Percentiles rank a stretch among this genome's conserved stretches.
phyloP scores from a whole-genome alignment of 1,140 invertebrate genomes.

The Lasaia peninsularis region DNA sequence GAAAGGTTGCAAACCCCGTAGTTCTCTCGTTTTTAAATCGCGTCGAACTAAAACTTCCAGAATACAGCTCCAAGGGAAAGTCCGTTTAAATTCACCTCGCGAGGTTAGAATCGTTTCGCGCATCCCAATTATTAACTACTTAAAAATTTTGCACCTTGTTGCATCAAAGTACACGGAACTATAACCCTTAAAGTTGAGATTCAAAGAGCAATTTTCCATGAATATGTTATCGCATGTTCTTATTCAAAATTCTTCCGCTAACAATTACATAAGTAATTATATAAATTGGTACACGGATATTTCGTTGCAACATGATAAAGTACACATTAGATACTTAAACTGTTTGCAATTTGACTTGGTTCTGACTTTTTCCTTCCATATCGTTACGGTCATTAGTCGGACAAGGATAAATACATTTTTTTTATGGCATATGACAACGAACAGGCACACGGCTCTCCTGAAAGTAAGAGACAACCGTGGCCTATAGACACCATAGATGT shows the following conservation, averaged over 20 bases:
- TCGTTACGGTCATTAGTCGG: too few species aligned
- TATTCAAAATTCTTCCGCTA: slow-evolving; percentile 22
- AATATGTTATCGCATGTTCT: neutral
- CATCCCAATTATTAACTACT: slow-evolving; percentile 43
- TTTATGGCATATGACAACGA: too few species aligned
- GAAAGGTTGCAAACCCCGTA: neutral
- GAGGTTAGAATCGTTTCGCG: slow-evolving; percentile 40
- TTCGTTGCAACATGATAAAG: slow-evolving; percentile 23
- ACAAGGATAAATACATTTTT: too few species aligned
- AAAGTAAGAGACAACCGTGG: too few species aligned
- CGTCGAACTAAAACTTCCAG: slow-evolving; percentile 18
- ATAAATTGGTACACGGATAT: slow-evolving; percentile 23
- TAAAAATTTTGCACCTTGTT: slow-evolving; percentile 20
- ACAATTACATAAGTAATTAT: slow-evolving; percentile 35
- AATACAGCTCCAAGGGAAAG: slow-evolving; percentile 53
- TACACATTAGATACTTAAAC: neutral
- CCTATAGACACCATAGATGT: too few species aligned
- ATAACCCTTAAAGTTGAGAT: neutral
- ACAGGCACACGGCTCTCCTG: too few species aligned
- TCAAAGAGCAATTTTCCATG: slow-evolving; percentile 1
- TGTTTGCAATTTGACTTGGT: neutral
- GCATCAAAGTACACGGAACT: neutral
- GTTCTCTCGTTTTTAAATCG: slow-evolving; percentile 4
- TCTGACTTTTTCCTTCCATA: neutral
- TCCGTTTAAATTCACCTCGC: slow-evolving; percentile 52